Base-by-base conservation (phyloP, 2,888 invertebrate genomes). In the Phortica okadai region DNA sequence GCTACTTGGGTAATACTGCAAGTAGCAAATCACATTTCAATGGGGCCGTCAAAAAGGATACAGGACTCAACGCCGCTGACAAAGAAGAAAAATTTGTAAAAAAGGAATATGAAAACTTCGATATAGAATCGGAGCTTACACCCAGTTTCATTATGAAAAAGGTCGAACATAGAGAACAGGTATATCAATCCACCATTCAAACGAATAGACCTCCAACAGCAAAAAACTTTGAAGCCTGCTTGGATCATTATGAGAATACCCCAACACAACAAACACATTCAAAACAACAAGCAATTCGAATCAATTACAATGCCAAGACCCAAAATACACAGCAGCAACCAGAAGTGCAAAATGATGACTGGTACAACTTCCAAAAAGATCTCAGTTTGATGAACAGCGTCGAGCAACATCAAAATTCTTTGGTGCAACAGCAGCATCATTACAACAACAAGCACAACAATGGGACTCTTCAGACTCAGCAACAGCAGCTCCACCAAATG, bases 321-420 rank as follows among this genome's bases (percentile, higher is more conserved):
- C n/a, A 79, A 66, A 72, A 56, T 44, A 42, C 66, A n/a, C 44
- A 44, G 16, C 73, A 78, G 14, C 10, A 81, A 64, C 45, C 75
- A 21, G 83, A 87, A 7, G 81, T 82, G 85, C 94, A 94, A 83
- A 95, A 95, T 82, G 95, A 95, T 87, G 94, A 94, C 86, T 95
- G 94, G 94, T 92, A 94, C 59, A 94, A 94, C 81, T 93, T 94
- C 76, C 94, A 94, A 83, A 93, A 94, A 74, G 95, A 95, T 84
- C 90, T 95, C 3, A 94, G 92, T 84, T 81, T 93, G 56, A 92
- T 92, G 67, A 87, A 77, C 76, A 84, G 67, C 56, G 84, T 84
- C 14, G 16, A 70, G 11, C 54, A 54, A 42, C 66, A 67, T 42
- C 66, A 58, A n/a, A 45, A 45, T 10, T 8, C 77, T 3, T 33